These are phyloP conservation scores for Agapornis roseicollis DNA, from an alignment of 2,113 vertebrate species.

Conservation along the genomic window DNA sequence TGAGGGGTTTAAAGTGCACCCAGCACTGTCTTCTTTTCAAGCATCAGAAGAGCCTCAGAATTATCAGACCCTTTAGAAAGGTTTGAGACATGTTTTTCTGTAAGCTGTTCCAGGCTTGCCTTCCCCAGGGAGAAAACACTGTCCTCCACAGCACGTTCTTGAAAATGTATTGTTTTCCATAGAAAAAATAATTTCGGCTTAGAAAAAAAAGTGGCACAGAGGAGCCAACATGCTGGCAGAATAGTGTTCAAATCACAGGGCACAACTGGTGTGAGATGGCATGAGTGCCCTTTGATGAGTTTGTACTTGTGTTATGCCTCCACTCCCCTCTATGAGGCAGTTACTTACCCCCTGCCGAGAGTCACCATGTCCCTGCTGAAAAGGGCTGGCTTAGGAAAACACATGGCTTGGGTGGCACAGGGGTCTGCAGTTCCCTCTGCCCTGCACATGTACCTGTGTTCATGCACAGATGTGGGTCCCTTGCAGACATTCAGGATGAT, in stretches of 20 bases:
- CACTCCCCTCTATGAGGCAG: accelerated
- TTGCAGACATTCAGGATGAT: conserved; percentile 86
- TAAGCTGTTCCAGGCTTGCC: background rate
- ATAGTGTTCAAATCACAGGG: background rate
- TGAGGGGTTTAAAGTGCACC: background rate
- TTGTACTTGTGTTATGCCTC: background rate
- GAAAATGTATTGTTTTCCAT: background rate
- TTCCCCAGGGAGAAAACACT: background rate
- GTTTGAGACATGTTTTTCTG: background rate
- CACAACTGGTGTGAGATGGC: background rate
- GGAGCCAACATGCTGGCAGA: background rate
- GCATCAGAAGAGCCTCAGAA: background rate
- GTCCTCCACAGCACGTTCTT: background rate
- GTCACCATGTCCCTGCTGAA: background rate
- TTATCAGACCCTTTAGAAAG: background rate
- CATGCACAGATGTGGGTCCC: background rate
- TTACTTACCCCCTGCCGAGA: background rate
- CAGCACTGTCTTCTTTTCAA: background rate
- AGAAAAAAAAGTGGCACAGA: background rate
- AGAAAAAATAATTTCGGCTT: background rate
- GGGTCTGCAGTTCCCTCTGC: background rate
- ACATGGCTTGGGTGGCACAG: background rate
- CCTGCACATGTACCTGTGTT: background rate
- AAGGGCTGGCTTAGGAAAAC: background rate
- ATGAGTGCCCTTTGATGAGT: background rate